Percentiles rank a stretch among this genome's conserved stretches.
Conservation (phyloP, 2,888 invertebrate species). For the Hemaris fuciformis region DNA sequence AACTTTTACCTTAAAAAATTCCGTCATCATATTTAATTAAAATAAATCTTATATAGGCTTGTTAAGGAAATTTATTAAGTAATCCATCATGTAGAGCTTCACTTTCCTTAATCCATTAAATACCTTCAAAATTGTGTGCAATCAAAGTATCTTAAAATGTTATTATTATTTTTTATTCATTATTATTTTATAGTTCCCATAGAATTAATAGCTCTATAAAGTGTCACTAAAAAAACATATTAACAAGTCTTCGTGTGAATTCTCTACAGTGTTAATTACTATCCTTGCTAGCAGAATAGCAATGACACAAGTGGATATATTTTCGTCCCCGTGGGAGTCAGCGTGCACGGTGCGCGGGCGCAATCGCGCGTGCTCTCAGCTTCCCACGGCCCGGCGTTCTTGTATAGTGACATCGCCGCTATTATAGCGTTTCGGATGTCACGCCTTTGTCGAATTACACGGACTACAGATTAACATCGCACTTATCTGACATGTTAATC, state of each 20-base stretch:
- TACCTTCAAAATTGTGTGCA: too few species aligned
- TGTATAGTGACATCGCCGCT: slow-evolving; percentile 41
- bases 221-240: too few species aligned
- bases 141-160: too few species aligned
- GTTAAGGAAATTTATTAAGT: too few species aligned
- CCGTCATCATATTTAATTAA: too few species aligned
- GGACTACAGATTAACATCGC: slow-evolving; percentile 7
- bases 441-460: slow-evolving; percentile 41
- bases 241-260: background rate
- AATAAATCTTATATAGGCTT: too few species aligned
- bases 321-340: slow-evolving; percentile 44
- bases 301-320: background rate
- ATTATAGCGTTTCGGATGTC: slow-evolving; percentile 61
- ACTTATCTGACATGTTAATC: slow-evolving; percentile 4
- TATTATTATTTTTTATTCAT: too few species aligned
- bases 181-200: too few species aligned
- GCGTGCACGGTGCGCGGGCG: slow-evolving; percentile 50
- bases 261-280: background rate
- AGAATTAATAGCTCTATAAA: too few species aligned
- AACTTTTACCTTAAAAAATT: too few species aligned
- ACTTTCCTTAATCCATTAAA: too few species aligned
- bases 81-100: too few species aligned
- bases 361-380: slow-evolving; percentile 44
- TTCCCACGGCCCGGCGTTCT: slow-evolving; percentile 52
- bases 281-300: background rate